Evolutionary conservation across 2,888 invertebrate genomes (phyloP).

Genomic region (Alviniconcha strummeri): DNA sequence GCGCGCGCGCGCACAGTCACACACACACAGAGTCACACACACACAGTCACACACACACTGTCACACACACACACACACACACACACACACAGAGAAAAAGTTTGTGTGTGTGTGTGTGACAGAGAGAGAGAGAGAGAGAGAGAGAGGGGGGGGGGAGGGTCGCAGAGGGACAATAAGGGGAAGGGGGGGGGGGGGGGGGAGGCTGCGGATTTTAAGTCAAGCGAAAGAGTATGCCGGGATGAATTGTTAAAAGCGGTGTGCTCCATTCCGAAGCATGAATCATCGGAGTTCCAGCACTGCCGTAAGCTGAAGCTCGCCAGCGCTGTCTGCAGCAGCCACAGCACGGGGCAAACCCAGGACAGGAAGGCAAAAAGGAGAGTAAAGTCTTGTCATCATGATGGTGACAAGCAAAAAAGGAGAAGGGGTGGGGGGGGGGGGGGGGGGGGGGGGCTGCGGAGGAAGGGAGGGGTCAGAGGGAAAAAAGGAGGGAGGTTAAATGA

Average conservation of each 20-base stretch:
- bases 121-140: not conserved
- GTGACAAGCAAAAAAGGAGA: not conserved
- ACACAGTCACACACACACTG: too few species aligned
- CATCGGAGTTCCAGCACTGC: constrained; percentile 1
- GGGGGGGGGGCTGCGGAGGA: not conserved
- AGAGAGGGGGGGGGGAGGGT: not conserved
- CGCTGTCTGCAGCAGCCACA: not conserved
- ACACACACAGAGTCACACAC: too few species aligned
- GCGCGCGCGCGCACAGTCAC: too few species aligned
- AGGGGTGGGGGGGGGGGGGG: constrained; percentile 6
- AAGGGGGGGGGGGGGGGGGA: not conserved
- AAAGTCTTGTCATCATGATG: not conserved
- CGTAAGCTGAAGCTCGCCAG: not conserved
- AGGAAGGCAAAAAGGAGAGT: too few species aligned
- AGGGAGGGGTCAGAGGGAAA: not conserved
- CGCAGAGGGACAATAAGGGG: not conserved
- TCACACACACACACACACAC: too few species aligned
- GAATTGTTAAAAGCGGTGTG: constrained; percentile 25
- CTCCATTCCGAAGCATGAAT: constrained; percentile 11
- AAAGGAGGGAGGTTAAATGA: constrained; percentile 2
- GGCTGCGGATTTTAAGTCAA: not conserved
- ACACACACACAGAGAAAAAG: too few species aligned
- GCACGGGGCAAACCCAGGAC: too few species aligned
- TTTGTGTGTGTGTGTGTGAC: too few species aligned
- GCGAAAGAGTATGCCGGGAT: constrained; percentile 16